Conservation (phyloP, 2,797 vertebrate genomes). For the Glossophaga mutica region DNA sequence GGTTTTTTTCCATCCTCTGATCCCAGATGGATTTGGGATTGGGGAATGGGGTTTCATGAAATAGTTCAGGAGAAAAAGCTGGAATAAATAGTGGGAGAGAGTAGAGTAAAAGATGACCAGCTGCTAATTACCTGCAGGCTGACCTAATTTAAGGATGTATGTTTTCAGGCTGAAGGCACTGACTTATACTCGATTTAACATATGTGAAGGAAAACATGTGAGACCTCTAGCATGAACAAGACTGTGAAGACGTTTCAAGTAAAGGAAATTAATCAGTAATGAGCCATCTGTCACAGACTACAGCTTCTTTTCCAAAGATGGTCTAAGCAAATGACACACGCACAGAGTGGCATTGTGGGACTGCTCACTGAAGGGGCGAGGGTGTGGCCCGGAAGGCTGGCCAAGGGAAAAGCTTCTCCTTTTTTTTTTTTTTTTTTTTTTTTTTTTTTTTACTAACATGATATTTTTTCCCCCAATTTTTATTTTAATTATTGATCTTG, state of each 20-base stretch:
- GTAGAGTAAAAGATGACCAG: background rate
- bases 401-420: background rate
- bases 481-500: too few species aligned
- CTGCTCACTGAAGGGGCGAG: rapidly evolving
- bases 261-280: background rate
- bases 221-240: background rate
- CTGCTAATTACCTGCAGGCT: background rate
- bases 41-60: background rate
- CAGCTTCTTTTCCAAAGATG: background rate
- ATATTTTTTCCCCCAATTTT: too few species aligned
- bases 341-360: background rate
- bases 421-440: too few species aligned
- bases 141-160: background rate
- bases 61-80: background rate
- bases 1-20: background rate
- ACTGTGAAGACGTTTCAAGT: background rate
- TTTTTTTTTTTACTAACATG: too few species aligned
- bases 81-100: background rate
- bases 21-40: background rate
- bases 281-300: background rate
- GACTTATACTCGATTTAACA: background rate
- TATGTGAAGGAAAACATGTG: background rate
- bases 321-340: background rate
- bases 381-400: background rate
- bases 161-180: background rate